Evolutionary conservation across 2,113 vertebrate species (phyloP).

Genomic region (Ceratotherium simum): DNA sequence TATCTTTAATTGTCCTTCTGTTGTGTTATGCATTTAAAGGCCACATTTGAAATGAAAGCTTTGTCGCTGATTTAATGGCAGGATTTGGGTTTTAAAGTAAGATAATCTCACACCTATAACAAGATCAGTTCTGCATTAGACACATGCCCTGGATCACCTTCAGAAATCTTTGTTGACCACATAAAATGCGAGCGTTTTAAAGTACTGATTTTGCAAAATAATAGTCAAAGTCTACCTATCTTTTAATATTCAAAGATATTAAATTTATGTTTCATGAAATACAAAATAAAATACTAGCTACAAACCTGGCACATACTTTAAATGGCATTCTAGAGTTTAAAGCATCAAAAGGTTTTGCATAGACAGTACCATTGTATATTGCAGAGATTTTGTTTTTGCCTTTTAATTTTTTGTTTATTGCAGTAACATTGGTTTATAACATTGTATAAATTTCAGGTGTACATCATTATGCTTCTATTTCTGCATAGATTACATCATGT

Average conservation of each 20-base stretch:
- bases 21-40: slow-evolving; percentile 76
- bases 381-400: background rate
- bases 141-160: slow-evolving; percentile 61
- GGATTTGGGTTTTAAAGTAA: slow-evolving; percentile 71
- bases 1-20: slow-evolving; percentile 72
- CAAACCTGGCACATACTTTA: background rate
- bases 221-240: background rate
- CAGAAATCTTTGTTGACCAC: slow-evolving; percentile 62
- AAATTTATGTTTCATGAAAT: slow-evolving; percentile 61
- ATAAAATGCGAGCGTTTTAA: slow-evolving; percentile 49
- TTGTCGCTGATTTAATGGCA: slow-evolving; percentile 75
- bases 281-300: slow-evolving; percentile 22
- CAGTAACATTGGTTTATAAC: no score
- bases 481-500: no score
- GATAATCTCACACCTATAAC: slow-evolving; percentile 76
- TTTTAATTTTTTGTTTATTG: no score
- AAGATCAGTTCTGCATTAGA: slow-evolving; percentile 76
- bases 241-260: slow-evolving; percentile 22
- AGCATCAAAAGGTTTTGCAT: background rate
- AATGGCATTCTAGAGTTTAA: slow-evolving; percentile 15
- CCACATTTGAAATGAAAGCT: slow-evolving; percentile 71
- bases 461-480: no score
- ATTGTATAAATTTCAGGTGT: no score
- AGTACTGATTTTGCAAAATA: slow-evolving; percentile 45
- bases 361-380: background rate